Evolutionary conservation across 1,140 invertebrate genomes (phyloP), one percentile per base, ranked within the genome.

Genomic region (Homalodisca vitripennis): DNA sequence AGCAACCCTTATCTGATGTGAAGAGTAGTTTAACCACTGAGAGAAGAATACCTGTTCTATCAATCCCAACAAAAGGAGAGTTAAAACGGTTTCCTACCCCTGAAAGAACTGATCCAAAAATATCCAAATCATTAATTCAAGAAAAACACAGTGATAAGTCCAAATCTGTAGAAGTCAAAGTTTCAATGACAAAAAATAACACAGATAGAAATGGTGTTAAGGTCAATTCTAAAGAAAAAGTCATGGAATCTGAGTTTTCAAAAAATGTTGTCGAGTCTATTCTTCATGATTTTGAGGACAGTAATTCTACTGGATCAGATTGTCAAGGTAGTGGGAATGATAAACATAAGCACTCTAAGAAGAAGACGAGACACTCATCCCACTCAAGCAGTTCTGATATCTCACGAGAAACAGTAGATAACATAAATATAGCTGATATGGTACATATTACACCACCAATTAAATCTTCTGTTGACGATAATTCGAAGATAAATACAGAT

Each of bases 81-180:
- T 29, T 60, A n/a, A 60, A 60, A 60, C 26, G 55, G 24, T 60
- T 60, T 27, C 55, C 55, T n/a, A 60, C 55, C 6, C 55, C 55
- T 27, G 55, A 60, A 24, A 60, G 55, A 27, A 60, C 3, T 60
- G 14, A 27, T 2, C 55, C 55, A 60, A 60, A 1, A 10, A 12
- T n/a, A 27, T 12, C 2, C 3, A 51, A 51, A 51, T n/a, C n/a
- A n/a, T n/a, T n/a, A n/a, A n/a, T n/a, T n/a, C n/a, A n/a, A 51
- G 14, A 51, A 41, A 41, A 41, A 10, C 34, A 41, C 6, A 41
- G 17, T 17, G 17, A 17, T 10, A 41, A 41, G 17, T 41, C 6
- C 17, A 10, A 41, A 17, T 17, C 17, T 41, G 34, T 41, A 10
- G 6, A 17, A 41, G 6, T 10, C 6, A 17, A 41, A 17, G 34